These are phyloP conservation scores for Lepus oiostolus DNA, from an alignment of 2,797 vertebrate genomes.

Conservation along the genomic window DNA sequence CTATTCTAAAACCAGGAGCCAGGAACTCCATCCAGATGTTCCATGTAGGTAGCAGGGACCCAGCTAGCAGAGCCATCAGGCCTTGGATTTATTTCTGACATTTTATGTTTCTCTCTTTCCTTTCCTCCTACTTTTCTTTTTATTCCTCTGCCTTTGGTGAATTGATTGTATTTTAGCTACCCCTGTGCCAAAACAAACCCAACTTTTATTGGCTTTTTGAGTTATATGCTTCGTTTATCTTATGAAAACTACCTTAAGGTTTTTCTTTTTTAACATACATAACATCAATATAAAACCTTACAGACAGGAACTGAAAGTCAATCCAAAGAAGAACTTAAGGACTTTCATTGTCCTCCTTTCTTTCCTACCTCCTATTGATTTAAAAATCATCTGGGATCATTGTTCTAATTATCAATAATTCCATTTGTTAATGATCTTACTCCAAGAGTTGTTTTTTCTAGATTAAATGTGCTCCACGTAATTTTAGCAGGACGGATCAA, in stretches of 20 bases:
- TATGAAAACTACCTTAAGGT: neutral
- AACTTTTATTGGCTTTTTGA: neutral
- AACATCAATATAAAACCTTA: neutral
- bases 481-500: constrained; percentile 26
- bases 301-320: neutral
- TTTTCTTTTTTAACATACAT: neutral
- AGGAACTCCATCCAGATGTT: no score
- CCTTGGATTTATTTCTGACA: neutral
- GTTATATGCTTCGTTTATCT: neutral
- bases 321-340: neutral
- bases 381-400: neutral
- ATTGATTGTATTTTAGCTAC: constrained; percentile 34
- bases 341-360: neutral
- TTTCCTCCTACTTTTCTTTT: neutral
- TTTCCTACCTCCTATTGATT: neutral
- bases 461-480: neutral
- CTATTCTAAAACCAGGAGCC: no score
- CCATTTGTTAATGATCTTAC: neutral
- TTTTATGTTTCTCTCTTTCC: neutral
- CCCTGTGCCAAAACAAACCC: neutral
- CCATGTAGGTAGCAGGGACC: no score
- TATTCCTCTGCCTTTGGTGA: neutral
- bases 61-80: no score
- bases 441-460: constrained; percentile 32
- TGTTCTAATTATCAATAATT: constrained; percentile 6